Evolutionary conservation across 1,140 invertebrate genomes (phyloP), one percentile per base, ranked within the genome.

Genomic region (Zaprionus africanus): DNA sequence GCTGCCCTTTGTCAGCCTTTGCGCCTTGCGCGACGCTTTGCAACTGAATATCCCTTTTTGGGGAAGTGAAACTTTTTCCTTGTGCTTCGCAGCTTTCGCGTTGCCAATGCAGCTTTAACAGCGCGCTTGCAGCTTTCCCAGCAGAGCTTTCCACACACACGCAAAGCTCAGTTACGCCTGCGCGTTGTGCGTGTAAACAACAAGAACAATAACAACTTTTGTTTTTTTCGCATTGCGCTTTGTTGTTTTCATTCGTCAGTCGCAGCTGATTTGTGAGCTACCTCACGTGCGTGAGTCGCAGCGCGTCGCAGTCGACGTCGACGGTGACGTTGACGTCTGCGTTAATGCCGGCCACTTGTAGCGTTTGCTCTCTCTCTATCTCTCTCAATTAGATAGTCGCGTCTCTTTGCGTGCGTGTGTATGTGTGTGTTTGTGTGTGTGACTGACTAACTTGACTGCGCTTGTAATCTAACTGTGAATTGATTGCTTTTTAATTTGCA

Each of bases 81-180:
- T 66, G 61, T 62, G 59, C 63, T 51, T 56, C 46, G 49, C 11
- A 79, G 71, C 82, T 85, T 85, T 86, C 41, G 74, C 36, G 34
- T 64, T 76, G 73, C 67, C 68, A 71, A 36, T 15, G 61, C 53
- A 81, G 80, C 76, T 76, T 85, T 60, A 11, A 2, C n/a, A n/a
- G n/a, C n/a, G n/a, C 3, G 38, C 1, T 0, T 3, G 9, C 5
- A 81, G 69, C 70, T 86, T 82, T 66, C 2, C 0, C 70, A 78
- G 70, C 51, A 46, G 9, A 46, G 41, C 41, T 46, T 17, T 9
- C n/a, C n/a, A n/a, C 81, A 26, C 9, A 34, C 9, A 34, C 7
- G 13, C n/a, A 66, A 82, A 76, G 82, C 82, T 85, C 43, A 17
- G 82, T 24, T 81, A 79, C 82, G 82, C 79, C 70, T 85, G 82